Conservation (phyloP, 2,797 vertebrate species). For the Microchirus variegatus region DNA sequence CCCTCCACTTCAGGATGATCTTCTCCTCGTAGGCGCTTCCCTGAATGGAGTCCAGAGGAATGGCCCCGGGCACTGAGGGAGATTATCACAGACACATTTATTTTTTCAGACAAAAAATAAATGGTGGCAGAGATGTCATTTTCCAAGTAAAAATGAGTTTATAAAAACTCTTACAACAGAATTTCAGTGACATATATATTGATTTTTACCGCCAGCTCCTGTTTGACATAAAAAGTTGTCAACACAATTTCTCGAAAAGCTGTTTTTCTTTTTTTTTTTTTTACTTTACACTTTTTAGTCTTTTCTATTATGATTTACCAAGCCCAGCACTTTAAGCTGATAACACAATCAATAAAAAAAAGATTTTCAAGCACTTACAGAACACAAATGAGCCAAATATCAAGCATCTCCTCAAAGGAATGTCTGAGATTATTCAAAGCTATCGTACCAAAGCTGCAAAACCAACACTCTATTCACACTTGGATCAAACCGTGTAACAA, state of each 20-base stretch:
- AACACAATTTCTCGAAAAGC: slow-evolving; percentile 18
- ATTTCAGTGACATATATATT: slow-evolving; percentile 1
- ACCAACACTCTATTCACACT: slow-evolving; percentile 11
- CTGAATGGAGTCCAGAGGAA: slow-evolving; percentile 95
- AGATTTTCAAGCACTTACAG: slow-evolving; percentile 18
- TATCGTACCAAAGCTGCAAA: slow-evolving; percentile 22
- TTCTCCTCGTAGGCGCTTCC: slow-evolving; percentile 97
- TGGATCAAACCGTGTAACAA: slow-evolving; percentile 29
- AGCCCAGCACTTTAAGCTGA: background rate
- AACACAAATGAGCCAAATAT: background rate
- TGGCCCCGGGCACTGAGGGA: slow-evolving; percentile 88
- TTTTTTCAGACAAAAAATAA: background rate
- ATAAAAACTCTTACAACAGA: background rate
- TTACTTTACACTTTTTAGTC: background rate
- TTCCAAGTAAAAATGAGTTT: background rate
- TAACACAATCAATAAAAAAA: slow-evolving; percentile 24
- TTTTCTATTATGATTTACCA: slow-evolving; percentile 23
- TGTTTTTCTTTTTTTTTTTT: background rate
- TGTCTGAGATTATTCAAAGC: slow-evolving; percentile 37
- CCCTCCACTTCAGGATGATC: slow-evolving; percentile 95
- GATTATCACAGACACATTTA: slow-evolving; percentile 21
- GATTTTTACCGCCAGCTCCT: background rate
- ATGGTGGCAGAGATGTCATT: background rate
- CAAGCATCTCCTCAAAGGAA: slow-evolving; percentile 34
- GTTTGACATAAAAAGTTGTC: slow-evolving; percentile 17